Base-by-base conservation (phyloP, 2,113 vertebrate genomes). In the Octodon degus region DNA sequence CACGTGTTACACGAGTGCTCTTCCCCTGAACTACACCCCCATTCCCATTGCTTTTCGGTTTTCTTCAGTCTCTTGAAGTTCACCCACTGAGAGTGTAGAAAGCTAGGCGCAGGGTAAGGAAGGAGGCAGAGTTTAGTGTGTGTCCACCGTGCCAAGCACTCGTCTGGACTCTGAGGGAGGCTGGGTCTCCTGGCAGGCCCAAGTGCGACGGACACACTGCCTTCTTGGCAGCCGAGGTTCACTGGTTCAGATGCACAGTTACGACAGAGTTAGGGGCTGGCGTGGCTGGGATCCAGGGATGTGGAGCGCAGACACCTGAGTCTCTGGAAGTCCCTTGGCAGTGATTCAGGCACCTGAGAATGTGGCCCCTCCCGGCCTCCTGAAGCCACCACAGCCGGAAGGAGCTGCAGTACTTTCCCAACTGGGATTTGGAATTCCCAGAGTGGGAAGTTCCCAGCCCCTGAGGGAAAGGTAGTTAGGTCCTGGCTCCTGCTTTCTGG, bases 341-440 rank as follows among this genome's bases (percentile, higher is more conserved):
- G 67, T 97, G 97, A 97, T 93, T 98, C 95, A 97, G 97, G 40
- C 85, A 34, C 91, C n/a, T 53, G 89, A 93, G 95, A 96, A 96
- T 90, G 68, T 79, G 60, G 74, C 86, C 88, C n/a, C 95, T 96
- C 90, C 94, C 0, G 0, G 72, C 68, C 72, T 25, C 25, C 47
- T 34, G 40, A 10, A 84, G 84, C 53, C 34, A 11, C 90, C 83
- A 47, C 43, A 89, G 95, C 97, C 37, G 74, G 97, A 97, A 97
- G 87, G 84, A 96, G 50, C 24, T 5, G 55, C 77, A 95, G 97
- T 92, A 97, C 93, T 97, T 97, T 92, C 97, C 97, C 95, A 27
- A 9, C 50, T 40, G 62, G 63, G 62, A 58, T 17, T 67, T 86
- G 97, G 97, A 98, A 98, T 98, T 97, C 96, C 97, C 97, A 86